Percentiles rank a stretch among this genome's conserved stretches.
phyloP scores from a whole-genome alignment of 2,888 invertebrate species.

The Erebia epiphron region DNA sequence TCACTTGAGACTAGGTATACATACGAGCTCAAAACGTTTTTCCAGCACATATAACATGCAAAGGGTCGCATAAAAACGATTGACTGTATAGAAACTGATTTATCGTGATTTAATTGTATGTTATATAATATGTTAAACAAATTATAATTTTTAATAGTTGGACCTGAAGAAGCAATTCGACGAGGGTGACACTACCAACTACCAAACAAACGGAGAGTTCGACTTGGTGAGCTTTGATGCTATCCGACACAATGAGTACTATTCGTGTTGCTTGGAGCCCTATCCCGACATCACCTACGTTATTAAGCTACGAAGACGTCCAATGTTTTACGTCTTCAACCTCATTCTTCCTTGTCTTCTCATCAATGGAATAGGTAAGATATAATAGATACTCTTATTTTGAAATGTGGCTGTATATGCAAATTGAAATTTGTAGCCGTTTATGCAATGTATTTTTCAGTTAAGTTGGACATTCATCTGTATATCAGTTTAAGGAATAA shows the following conservation, averaged over 20 bases:
- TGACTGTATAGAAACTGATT: neutral
- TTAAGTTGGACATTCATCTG: too few species aligned
- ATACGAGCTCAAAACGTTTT: too few species aligned
- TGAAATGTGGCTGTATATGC: too few species aligned
- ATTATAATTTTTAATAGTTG: slow-evolving; percentile 72
- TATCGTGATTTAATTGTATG: too few species aligned
- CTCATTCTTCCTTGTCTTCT: slow-evolving; percentile 92
- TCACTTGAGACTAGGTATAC: too few species aligned
- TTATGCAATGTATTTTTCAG: too few species aligned
- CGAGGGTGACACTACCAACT: slow-evolving; percentile 93
- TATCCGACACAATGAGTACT: slow-evolving; percentile 87
- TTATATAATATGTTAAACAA: neutral
- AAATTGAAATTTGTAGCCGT: too few species aligned
- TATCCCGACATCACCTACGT: slow-evolving; percentile 93
- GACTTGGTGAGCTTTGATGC: slow-evolving; percentile 91
- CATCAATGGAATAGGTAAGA: slow-evolving; percentile 91
- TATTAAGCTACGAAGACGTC: slow-evolving; percentile 88
- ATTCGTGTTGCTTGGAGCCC: slow-evolving; percentile 91
- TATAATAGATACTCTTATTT: slow-evolving; percentile 13
- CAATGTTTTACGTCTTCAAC: slow-evolving; percentile 94
- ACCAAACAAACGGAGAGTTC: slow-evolving; percentile 96
- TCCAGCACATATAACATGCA: too few species aligned
- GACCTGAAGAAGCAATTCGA: slow-evolving; percentile 90
- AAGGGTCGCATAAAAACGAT: neutral
- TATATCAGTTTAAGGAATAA: too few species aligned